These are phyloP conservation scores for Chalcis sispes DNA, from an alignment of 2,888 invertebrate species.

Conservation along the genomic window DNA sequence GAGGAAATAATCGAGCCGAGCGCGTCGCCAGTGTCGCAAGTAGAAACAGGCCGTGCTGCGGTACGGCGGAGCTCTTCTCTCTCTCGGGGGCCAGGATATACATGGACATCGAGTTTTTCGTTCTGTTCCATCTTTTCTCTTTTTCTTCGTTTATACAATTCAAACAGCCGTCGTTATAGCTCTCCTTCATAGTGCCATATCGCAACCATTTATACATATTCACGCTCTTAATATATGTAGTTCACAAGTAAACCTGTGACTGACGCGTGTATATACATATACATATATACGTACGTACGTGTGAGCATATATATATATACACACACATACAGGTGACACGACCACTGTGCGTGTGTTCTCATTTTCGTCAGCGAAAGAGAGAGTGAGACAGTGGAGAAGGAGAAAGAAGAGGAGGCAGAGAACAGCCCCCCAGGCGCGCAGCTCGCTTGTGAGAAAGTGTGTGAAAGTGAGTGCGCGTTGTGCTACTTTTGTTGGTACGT, in stretches of 20 bases:
- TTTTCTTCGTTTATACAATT: not conserved
- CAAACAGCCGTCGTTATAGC: not conserved
- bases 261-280: not conserved
- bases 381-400: too few species aligned
- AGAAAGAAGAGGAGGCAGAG: too few species aligned
- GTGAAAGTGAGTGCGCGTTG: not conserved
- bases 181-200: not conserved
- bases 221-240: not conserved
- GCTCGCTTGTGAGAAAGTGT: slow-evolving; percentile 6
- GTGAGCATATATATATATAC: not conserved
- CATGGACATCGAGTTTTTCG: too few species aligned
- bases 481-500: too few species aligned
- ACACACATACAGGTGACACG: slow-evolving; percentile 9
- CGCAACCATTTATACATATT: not conserved
- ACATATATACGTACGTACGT: not conserved
- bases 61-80: too few species aligned
- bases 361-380: slow-evolving; percentile 10
- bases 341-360: slow-evolving; percentile 41
- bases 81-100: too few species aligned
- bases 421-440: not conserved
- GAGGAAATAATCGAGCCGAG: slow-evolving; percentile 2
- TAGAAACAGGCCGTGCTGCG: slow-evolving; percentile 38
- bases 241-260: too few species aligned
- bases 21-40: slow-evolving; percentile 48
- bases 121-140: too few species aligned